Conservation (phyloP, 2,113 vertebrate species). For the Ophiodon elongatus region DNA sequence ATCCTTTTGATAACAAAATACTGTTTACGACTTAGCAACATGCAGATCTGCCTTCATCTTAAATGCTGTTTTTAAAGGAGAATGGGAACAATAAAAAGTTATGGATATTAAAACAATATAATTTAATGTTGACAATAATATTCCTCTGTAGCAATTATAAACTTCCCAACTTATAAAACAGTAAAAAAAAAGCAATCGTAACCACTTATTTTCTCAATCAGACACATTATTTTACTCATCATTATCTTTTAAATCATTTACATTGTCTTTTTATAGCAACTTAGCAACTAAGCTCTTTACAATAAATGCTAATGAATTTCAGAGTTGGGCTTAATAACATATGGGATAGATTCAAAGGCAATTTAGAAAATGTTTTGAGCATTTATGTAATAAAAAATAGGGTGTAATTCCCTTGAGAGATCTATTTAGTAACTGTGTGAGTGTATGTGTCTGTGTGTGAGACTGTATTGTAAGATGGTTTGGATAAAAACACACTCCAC, state of each 20-base stretch:
- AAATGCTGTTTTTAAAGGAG: slow-evolving; percentile 3
- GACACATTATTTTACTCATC: neutral
- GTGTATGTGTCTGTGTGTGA: neutral
- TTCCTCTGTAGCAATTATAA: neutral
- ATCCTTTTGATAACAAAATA: slow-evolving; percentile 57
- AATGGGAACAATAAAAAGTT: neutral
- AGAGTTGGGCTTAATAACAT: neutral
- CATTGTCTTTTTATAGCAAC: neutral
- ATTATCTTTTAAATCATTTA: neutral
- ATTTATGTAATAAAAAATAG: neutral
- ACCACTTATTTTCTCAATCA: neutral
- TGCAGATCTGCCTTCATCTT: slow-evolving; percentile 15
- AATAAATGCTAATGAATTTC: neutral
- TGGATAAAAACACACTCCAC: neutral
- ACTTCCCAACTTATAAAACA: neutral
- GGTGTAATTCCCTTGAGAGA: too few relatives aligned
- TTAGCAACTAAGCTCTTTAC: neutral
- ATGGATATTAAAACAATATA: neutral
- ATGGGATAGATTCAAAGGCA: neutral
- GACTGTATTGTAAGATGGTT: neutral
- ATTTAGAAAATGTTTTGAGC: neutral
- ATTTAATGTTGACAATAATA: neutral
- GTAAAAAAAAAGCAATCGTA: neutral
- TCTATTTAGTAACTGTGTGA: neutral
- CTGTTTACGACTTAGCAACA: slow-evolving; percentile 23